phyloP scores from a whole-genome alignment of 2,888 invertebrate genomes.

The Cephus nigrinus region DNA sequence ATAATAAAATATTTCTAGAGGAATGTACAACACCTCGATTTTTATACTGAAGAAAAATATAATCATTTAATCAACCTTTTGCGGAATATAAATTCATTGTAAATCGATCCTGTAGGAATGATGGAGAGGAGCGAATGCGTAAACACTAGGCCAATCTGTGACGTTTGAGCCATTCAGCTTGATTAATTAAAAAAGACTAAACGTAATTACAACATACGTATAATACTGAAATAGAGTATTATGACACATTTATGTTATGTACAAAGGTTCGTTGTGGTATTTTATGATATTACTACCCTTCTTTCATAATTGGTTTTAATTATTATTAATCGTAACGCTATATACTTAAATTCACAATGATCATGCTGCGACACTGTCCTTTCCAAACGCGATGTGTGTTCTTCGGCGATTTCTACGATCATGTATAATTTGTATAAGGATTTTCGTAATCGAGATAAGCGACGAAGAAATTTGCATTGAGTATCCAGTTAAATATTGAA shows the following conservation, averaged over 20 bases:
- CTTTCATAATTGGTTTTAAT: slow-evolving; percentile 37
- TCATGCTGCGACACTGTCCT: slow-evolving; percentile 33
- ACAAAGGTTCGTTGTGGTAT: slow-evolving; percentile 57
- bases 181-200: slow-evolving; percentile 35
- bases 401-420: neutral
- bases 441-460: slow-evolving; percentile 18
- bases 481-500: slow-evolving; percentile 11
- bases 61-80: neutral
- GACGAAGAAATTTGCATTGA: slow-evolving; percentile 29
- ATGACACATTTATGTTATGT: slow-evolving; percentile 32
- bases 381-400: neutral
- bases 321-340: slow-evolving; percentile 39
- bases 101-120: neutral
- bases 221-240: slow-evolving; percentile 20
- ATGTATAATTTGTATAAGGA: neutral
- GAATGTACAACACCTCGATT: neutral
- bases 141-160: slow-evolving; percentile 25
- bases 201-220: slow-evolving; percentile 24
- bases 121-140: neutral
- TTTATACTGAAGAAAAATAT: neutral
- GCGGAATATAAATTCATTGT: neutral
- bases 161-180: slow-evolving; percentile 41
- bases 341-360: slow-evolving; percentile 45
- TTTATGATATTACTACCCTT: slow-evolving; percentile 35
- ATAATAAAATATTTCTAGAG: neutral